Evolutionary conservation across 2,888 invertebrate genomes (phyloP).

Genomic region (Syritta pipiens): DNA sequence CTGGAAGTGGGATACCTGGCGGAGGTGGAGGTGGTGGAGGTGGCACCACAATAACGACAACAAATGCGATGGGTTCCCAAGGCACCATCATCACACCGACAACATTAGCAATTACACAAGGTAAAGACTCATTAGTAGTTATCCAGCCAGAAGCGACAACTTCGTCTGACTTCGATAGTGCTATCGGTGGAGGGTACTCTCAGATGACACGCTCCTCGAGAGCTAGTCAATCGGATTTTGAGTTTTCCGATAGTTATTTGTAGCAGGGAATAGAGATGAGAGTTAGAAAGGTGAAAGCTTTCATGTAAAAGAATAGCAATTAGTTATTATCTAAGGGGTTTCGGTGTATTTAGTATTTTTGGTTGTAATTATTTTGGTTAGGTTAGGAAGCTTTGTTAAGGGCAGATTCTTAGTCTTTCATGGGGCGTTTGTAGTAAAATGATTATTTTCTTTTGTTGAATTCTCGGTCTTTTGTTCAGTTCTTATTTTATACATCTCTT

Average conservation of each 20-base stretch:
- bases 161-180: constrained; percentile 83
- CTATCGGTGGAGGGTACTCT: constrained; percentile 84
- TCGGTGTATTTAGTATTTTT: too few species aligned
- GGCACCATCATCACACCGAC: constrained; percentile 79
- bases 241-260: constrained; percentile 93
- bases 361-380: too few species aligned
- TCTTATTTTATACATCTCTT: too few species aligned
- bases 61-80: constrained; percentile 78
- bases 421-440: too few species aligned
- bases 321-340: too few species aligned
- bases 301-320: too few species aligned
- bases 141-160: constrained; percentile 87
- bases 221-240: constrained; percentile 90
- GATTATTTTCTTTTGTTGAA: too few species aligned
- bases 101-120: constrained; percentile 88
- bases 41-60: constrained; percentile 72
- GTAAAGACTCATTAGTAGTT: constrained; percentile 81
- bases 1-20: constrained; percentile 69
- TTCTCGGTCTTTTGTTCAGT: too few species aligned
- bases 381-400: too few species aligned
- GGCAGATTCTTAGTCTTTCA: too few species aligned
- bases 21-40: constrained; percentile 66
- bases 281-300: not conserved
- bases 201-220: constrained; percentile 90
- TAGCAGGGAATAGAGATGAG: constrained; percentile 76